These are phyloP conservation scores for Diabrotica virgifera DNA, from an alignment of 1,140 invertebrate species.

Conservation along the genomic window DNA sequence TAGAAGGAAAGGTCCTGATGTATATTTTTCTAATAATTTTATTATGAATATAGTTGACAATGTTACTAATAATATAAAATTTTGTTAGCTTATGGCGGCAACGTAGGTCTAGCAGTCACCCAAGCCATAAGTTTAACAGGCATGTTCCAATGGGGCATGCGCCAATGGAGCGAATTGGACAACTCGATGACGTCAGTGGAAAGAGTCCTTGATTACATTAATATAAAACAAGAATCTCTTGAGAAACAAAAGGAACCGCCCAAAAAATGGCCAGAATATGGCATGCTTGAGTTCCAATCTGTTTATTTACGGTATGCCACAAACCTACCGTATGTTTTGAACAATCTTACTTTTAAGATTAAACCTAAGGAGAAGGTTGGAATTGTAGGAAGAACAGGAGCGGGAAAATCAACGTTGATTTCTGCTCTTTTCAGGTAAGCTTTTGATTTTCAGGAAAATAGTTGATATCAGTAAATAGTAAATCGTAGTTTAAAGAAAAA, in stretches of 20 bases:
- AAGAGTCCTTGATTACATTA: conserved; percentile 50
- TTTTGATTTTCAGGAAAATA: no score
- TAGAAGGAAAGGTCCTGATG: no score
- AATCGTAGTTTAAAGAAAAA: no score
- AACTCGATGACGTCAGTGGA: conserved; percentile 68
- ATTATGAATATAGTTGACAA: not conserved
- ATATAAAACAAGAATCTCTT: conserved; percentile 33
- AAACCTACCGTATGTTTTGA: conserved; percentile 53
- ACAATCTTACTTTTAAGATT: conserved; percentile 56
- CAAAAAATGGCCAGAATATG: conserved; percentile 61
- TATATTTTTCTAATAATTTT: not conserved
- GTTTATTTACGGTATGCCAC: conserved; percentile 68
- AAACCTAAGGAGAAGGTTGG: conserved; percentile 64
- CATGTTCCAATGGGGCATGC: conserved; percentile 71
- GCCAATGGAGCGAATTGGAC: conserved; percentile 71
- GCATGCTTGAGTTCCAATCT: conserved; percentile 59
- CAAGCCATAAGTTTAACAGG: conserved; percentile 57
- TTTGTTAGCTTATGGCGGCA: conserved; percentile 49
- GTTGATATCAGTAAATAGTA: no score
- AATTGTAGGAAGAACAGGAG: conserved; percentile 71
- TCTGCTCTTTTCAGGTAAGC: conserved; percentile 62
- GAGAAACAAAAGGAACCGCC: conserved; percentile 50
- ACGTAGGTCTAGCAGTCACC: conserved; percentile 58
- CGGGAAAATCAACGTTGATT: conserved; percentile 75
- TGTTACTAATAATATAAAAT: conserved; percentile 4